Percentiles rank a stretch among this genome's conserved stretches.
Conservation (phyloP, 2,113 vertebrate species). For the Antennarius striatus region DNA sequence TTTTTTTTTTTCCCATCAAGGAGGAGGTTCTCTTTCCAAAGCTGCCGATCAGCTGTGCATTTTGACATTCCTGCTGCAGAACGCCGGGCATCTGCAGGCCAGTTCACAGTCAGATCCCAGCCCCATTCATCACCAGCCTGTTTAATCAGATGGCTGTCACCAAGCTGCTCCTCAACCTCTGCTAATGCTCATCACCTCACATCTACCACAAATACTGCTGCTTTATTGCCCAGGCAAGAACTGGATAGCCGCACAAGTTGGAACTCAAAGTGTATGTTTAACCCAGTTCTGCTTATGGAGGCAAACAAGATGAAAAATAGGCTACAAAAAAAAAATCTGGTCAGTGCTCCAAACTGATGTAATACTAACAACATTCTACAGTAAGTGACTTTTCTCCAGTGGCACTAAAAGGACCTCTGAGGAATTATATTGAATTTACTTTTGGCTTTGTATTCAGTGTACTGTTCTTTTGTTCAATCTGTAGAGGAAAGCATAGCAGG, state of each 20-base stretch:
- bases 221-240: slow-evolving; percentile 30
- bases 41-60: slow-evolving; percentile 14
- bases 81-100: slow-evolving; percentile 38
- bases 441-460: slow-evolving; percentile 11
- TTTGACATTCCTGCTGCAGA: slow-evolving; percentile 39
- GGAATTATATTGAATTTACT: slow-evolving; percentile 31
- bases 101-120: slow-evolving; percentile 44
- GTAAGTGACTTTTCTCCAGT: slow-evolving; percentile 10
- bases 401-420: slow-evolving; percentile 12
- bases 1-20: not conserved
- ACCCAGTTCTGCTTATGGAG: too few relatives aligned
- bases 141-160: slow-evolving; percentile 71
- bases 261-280: slow-evolving; percentile 8
- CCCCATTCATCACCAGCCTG: slow-evolving; percentile 52
- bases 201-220: slow-evolving; percentile 34
- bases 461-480: not conserved
- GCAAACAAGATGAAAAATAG: too few relatives aligned
- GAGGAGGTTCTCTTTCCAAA: not conserved
- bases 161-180: slow-evolving; percentile 36
- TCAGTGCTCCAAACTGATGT: not conserved
- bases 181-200: slow-evolving; percentile 51
- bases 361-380: slow-evolving; percentile 1
- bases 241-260: not conserved
- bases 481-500: slow-evolving; percentile 17
- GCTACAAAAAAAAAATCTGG: not conserved